These are phyloP conservation scores for Malaclemys terrapin DNA, from an alignment of 2,113 vertebrate species.

Conservation along the genomic window DNA sequence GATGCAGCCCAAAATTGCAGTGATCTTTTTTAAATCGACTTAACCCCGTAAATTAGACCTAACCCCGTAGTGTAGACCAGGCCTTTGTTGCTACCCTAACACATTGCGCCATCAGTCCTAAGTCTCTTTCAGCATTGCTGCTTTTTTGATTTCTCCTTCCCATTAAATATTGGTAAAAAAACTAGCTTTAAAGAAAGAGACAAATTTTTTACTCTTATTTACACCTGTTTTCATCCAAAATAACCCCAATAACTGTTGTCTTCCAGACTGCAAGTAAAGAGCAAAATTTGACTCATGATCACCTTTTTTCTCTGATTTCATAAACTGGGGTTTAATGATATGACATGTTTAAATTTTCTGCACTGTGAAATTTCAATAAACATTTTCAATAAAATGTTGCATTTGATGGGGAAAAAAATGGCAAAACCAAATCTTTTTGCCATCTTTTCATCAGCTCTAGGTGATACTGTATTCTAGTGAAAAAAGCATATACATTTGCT, in stretches of 20 bases:
- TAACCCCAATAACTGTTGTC: not conserved
- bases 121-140: not conserved
- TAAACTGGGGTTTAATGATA: not conserved
- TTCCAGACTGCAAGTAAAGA: not conserved
- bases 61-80: too few species aligned
- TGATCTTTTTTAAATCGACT: not conserved
- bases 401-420: not conserved
- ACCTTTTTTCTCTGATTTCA: not conserved
- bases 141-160: not conserved
- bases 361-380: not conserved
- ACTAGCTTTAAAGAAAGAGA: not conserved
- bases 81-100: not conserved
- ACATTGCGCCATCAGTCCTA: not conserved
- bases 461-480: not conserved
- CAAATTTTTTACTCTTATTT: not conserved
- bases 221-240: not conserved
- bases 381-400: not conserved
- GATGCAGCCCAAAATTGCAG: not conserved
- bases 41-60: too few species aligned
- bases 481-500: not conserved
- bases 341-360: not conserved
- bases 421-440: not conserved
- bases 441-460: not conserved
- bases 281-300: not conserved
- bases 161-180: not conserved